Evolutionary conservation across 1,140 invertebrate genomes (phyloP).

Genomic region (Drosophila varians): DNA sequence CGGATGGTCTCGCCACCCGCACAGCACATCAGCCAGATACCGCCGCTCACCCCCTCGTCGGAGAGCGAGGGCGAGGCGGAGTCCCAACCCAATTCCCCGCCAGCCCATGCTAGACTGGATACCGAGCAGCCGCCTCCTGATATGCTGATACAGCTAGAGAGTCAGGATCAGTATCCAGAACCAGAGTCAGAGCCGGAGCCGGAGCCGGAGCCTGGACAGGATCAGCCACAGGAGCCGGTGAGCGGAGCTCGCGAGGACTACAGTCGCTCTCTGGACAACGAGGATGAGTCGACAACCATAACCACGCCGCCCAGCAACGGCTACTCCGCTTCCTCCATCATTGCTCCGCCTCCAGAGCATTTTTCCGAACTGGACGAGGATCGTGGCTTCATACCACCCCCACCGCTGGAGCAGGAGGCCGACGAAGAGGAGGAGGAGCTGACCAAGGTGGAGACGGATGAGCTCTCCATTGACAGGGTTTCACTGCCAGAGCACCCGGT

Average conservation of each 20-base stretch:
- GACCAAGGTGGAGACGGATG: constrained; percentile 66
- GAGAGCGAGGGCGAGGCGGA: constrained; percentile 72
- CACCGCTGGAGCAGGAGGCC: constrained; percentile 38
- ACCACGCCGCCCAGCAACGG: constrained; percentile 81
- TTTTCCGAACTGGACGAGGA: constrained; percentile 70
- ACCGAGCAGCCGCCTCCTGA: constrained; percentile 20
- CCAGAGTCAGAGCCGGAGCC: constrained; percentile 27
- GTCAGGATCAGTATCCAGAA: constrained; percentile 25
- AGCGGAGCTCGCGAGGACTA: constrained; percentile 52
- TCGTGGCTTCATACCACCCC: constrained; percentile 60
- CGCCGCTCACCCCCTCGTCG: constrained; percentile 73
- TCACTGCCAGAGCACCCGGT: constrained; percentile 56
- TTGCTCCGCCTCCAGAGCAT: constrained; percentile 73
- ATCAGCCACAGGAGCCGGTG: constrained; percentile 16
- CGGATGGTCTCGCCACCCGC: constrained; percentile 78
- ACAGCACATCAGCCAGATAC: constrained; percentile 61
- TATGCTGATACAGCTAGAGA: neutral
- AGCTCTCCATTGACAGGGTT: constrained; percentile 66
- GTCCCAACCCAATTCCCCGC: constrained; percentile 74
- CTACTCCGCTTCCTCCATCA: constrained; percentile 77
- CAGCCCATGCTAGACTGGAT: constrained; percentile 39
- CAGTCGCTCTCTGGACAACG: constrained; percentile 68
- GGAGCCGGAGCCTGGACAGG: constrained; percentile 18
- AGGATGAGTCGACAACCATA: constrained; percentile 80
- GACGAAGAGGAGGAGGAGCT: constrained; percentile 60